Conservation (phyloP, 2,797 vertebrate species). For the Eospalax fontanierii region DNA sequence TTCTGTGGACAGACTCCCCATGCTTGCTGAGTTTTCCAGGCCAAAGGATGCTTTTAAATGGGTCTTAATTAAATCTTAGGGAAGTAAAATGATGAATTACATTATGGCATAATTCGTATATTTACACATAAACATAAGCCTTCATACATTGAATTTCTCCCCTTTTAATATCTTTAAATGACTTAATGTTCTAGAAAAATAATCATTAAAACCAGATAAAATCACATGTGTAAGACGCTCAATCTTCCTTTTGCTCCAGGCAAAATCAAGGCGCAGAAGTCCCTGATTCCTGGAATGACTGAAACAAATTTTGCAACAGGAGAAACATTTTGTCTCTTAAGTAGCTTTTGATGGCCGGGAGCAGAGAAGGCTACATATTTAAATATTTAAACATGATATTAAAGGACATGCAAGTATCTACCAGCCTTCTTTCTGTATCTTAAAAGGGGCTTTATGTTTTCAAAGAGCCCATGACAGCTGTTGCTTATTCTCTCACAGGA, state of each 20-base stretch:
- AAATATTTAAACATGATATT: too few species aligned
- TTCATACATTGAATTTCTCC: background rate
- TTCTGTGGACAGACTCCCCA: background rate
- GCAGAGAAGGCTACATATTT: background rate
- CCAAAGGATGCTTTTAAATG: background rate
- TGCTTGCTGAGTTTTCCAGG: background rate
- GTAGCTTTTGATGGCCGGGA: background rate
- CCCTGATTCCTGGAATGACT: background rate
- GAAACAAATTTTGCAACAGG: background rate
- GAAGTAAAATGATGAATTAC: background rate
- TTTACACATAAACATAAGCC: background rate
- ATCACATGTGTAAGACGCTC: background rate
- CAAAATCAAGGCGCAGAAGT: background rate
- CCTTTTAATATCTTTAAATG: too few species aligned
- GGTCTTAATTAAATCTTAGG: background rate
- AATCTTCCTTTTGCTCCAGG: background rate
- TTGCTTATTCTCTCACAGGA: background rate
- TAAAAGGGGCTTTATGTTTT: background rate
- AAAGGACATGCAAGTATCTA: background rate
- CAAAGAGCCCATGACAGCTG: background rate
- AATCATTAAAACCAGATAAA: conserved; percentile 1
- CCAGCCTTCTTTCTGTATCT: background rate
- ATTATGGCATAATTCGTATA: background rate
- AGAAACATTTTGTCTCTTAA: background rate
- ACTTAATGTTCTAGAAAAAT: background rate